Evolutionary conservation across 30 jellyfish, hydroid and myxozoan genomes (phyloP).

Genomic region (Catostylus mosaicus): DNA sequence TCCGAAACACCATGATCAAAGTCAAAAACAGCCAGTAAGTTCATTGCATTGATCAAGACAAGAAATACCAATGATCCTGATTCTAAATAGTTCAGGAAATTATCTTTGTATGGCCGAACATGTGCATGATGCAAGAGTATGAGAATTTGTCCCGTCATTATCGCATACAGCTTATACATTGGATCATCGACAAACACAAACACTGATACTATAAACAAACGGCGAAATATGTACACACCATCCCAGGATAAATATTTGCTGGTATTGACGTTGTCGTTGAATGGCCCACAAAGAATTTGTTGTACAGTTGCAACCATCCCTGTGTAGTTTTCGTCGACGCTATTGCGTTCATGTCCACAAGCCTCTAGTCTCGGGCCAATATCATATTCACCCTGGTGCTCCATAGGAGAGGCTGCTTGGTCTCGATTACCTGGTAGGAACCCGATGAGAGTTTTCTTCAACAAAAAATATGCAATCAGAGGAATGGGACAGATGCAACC

Average conservation of each 20-base stretch:
- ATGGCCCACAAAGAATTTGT: background rate
- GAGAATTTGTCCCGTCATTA: slow-evolving; percentile 2
- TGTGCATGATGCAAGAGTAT: slow-evolving; percentile 3
- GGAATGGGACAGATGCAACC: slow-evolving; percentile 19
- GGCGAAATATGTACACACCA: slow-evolving; percentile 21
- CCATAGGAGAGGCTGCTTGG: background rate
- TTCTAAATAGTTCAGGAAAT: background rate
- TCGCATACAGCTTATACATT: background rate
- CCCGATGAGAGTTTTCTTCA: background rate
- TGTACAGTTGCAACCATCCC: background rate
- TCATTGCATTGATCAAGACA: background rate
- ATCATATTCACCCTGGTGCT: background rate
- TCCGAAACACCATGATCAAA: background rate
- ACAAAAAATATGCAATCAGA: background rate
- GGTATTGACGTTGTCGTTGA: background rate
- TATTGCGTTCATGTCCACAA: background rate
- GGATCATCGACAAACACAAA: slow-evolving; percentile 1
- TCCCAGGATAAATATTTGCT: slow-evolving; percentile 9
- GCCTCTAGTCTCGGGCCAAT: background rate
- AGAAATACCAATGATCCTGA: background rate
- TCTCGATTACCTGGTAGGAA: background rate
- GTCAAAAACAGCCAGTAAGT: slow-evolving; percentile 6
- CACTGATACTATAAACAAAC: slow-evolving; percentile 1
- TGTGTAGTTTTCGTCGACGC: background rate
- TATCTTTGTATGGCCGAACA: background rate